phyloP scores from a whole-genome alignment of 2,113 vertebrate genomes.

The Amphilophus citrinellus region DNA sequence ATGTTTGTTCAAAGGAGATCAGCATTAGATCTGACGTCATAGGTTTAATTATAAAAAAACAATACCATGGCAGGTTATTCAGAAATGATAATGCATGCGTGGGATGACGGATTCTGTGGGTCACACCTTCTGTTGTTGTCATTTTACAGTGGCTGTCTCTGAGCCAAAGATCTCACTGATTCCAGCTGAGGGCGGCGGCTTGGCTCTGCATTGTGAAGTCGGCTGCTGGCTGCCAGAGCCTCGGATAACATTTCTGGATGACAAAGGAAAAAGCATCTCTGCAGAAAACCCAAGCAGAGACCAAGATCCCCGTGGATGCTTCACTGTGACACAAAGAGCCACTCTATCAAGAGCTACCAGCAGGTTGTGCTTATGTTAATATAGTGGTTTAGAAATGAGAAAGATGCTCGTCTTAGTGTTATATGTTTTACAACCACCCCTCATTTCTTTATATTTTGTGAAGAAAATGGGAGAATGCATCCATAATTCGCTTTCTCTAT shows the following conservation, averaged over 20 bases:
- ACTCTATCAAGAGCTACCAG: background rate
- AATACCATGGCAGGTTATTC: background rate
- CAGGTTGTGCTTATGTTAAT: constrained; percentile 19
- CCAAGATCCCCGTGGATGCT: background rate
- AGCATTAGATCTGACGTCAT: background rate
- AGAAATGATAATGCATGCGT: background rate
- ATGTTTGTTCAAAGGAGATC: too few relatives aligned
- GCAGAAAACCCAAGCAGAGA: background rate
- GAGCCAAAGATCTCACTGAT: constrained; percentile 4
- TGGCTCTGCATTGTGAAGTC: constrained; percentile 14
- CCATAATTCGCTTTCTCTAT: background rate
- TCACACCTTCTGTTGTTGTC: background rate
- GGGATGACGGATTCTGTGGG: fast-evolving
- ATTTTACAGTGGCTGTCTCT: background rate
- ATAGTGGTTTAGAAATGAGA: background rate
- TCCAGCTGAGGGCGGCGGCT: fast-evolving
- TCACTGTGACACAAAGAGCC: background rate
- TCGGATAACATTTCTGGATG: constrained; percentile 10
- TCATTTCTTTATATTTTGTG: too few relatives aligned
- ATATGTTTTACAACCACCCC: background rate
- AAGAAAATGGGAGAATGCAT: too few relatives aligned
- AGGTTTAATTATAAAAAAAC: background rate
- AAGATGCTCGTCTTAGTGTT: background rate
- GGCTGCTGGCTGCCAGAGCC: constrained; percentile 20
- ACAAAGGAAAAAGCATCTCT: background rate